Conservation (phyloP, 2,113 vertebrate genomes). For the Tachysurus fulvidraco region DNA sequence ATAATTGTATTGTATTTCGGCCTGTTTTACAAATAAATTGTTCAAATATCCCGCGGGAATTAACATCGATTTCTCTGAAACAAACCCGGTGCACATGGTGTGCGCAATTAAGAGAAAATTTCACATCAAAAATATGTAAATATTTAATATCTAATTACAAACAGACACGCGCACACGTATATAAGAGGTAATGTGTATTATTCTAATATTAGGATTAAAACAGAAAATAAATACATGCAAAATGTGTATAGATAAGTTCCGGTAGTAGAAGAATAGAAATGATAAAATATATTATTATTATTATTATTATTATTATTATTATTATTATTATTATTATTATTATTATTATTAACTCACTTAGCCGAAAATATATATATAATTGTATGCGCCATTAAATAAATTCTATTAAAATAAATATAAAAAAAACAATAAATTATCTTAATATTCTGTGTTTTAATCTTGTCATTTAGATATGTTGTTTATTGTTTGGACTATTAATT, state of each 20-base stretch:
- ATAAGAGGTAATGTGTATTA: not conserved
- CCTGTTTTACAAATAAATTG: slow-evolving; percentile 39
- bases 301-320: not conserved
- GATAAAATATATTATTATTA: not conserved
- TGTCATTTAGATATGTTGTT: not conserved
- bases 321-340: no score
- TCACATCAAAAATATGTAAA: not conserved
- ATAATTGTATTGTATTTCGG: not conserved
- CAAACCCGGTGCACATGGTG: not conserved
- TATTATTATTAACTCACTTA: no score
- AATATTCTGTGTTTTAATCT: not conserved
- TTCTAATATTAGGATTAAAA: not conserved
- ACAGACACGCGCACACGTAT: not conserved
- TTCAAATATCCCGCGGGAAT: slow-evolving; percentile 20
- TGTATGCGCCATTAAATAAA: not conserved
- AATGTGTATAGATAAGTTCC: not conserved
- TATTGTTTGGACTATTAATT: not conserved
- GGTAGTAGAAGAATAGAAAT: not conserved
- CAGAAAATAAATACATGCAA: not conserved
- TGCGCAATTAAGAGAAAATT: not conserved
- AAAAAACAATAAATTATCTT: not conserved
- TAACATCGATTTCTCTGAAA: not conserved
- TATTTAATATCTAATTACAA: not conserved
- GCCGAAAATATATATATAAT: no score
- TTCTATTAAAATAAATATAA: not conserved